A percentile compares a stretch with the other conserved stretches of the same genome.
These are phyloP conservation scores for Lobophora halterata DNA, from an alignment of 2,888 invertebrate genomes.

Conservation along the genomic window DNA sequence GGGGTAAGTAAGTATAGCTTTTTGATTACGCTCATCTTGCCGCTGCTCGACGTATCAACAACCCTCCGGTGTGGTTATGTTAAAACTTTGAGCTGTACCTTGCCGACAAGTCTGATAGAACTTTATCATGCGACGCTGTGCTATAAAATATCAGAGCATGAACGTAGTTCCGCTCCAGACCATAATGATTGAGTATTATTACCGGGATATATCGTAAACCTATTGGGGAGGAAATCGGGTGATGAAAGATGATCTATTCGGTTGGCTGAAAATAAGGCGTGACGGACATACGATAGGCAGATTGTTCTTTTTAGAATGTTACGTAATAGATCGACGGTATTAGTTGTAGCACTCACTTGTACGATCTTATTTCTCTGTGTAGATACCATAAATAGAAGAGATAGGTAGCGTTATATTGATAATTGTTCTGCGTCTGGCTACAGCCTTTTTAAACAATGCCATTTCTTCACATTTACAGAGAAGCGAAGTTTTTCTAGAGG, in stretches of 20 bases:
- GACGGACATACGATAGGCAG: conserved; percentile 50
- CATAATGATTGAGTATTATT: conserved; percentile 56
- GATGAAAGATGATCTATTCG: conserved; percentile 59
- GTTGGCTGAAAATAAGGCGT: conserved; percentile 56
- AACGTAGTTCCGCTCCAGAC: conserved; percentile 26
- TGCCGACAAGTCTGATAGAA: conserved; percentile 19
- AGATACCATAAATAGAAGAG: too few relatives aligned
- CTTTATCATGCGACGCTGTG: conserved; percentile 26
- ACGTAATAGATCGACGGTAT: too few relatives aligned
- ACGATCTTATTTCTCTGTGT: too few relatives aligned
- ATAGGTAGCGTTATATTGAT: too few relatives aligned
- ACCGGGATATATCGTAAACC: conserved; percentile 49
- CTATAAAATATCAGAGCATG: conserved; percentile 26
- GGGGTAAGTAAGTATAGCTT: too few relatives aligned
- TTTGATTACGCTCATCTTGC: too few relatives aligned
- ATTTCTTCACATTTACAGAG: not conserved
- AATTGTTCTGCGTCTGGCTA: too few relatives aligned
- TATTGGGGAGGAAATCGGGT: conserved; percentile 54
- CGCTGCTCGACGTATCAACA: not conserved
- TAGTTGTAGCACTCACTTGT: too few relatives aligned
- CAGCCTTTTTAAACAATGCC: too few relatives aligned
- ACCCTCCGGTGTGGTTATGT: not conserved
- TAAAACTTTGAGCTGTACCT: conserved; percentile 10
- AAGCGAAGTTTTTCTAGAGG: not conserved
- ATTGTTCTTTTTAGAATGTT: too few relatives aligned